phyloP scores from a whole-genome alignment of 2,113 vertebrate genomes.

The Lamprotornis superbus region DNA sequence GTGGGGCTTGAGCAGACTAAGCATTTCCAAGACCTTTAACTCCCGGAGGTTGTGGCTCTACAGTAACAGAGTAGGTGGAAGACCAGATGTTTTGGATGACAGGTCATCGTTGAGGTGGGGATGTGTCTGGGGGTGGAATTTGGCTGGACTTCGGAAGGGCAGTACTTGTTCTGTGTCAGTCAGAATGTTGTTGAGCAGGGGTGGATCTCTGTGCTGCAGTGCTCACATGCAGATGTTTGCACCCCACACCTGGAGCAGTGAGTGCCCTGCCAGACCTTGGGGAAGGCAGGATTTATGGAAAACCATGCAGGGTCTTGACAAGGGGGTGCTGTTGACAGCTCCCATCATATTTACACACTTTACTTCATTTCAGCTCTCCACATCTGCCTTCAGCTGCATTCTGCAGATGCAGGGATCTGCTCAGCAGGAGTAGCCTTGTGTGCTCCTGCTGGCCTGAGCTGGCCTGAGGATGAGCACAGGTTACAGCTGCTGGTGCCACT shows the following conservation, averaged over 20 bases:
- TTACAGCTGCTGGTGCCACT: neutral
- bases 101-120: rapidly evolving
- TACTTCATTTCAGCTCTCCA: neutral
- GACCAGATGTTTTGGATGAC: neutral
- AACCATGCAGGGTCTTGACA: rapidly evolving
- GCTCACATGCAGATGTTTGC: neutral
- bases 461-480: neutral
- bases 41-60: neutral
- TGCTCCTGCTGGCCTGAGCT: neutral
- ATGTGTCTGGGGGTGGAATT: neutral
- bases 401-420: neutral
- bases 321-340: neutral
- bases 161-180: neutral
- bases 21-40: neutral
- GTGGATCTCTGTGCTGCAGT: neutral
- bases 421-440: neutral
- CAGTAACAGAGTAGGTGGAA: neutral
- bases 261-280: neutral
- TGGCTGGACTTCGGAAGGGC: neutral
- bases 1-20: neutral
- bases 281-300: neutral
- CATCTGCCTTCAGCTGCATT: neutral
- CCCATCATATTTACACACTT: neutral
- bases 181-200: neutral
- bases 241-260: rapidly evolving